phyloP scores from a whole-genome alignment of 2,113 vertebrate genomes.

The Chionomys nivalis region DNA sequence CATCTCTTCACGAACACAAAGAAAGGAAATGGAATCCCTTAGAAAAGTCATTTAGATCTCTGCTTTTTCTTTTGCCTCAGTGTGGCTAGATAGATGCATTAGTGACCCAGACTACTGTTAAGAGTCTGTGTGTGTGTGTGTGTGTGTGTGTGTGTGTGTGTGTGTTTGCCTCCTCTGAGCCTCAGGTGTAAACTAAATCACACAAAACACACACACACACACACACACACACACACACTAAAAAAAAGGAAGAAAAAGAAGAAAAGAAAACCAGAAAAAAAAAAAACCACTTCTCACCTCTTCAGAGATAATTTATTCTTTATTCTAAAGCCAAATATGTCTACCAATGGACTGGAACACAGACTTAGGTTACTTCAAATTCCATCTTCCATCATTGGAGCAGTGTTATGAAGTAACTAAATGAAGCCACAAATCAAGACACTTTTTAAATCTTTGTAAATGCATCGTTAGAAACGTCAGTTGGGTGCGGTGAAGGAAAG shows the following conservation, averaged over 20 bases:
- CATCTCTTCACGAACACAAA: background rate
- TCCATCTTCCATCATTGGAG: background rate
- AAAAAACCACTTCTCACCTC: background rate
- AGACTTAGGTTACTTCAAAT: background rate
- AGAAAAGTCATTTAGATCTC: background rate
- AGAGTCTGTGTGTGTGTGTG: background rate
- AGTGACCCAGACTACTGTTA: background rate
- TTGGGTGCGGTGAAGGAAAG: background rate
- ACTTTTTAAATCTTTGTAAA: background rate
- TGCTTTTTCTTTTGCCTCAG: background rate
- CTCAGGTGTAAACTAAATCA: background rate
- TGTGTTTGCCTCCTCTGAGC: no score
- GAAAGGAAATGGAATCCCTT: background rate
- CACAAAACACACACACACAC: background rate
- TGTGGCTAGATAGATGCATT: background rate
- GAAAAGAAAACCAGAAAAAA: background rate
- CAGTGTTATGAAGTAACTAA: background rate
- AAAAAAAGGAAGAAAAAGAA: background rate
- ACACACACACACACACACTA: background rate
- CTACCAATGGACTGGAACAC: background rate
- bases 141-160: no score
- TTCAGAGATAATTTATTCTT: background rate
- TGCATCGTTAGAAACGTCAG: background rate
- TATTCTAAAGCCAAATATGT: background rate
- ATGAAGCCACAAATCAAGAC: background rate